Base-by-base conservation (phyloP, 2,113 vertebrate genomes). In the Pseudorectes ferrugineus region DNA sequence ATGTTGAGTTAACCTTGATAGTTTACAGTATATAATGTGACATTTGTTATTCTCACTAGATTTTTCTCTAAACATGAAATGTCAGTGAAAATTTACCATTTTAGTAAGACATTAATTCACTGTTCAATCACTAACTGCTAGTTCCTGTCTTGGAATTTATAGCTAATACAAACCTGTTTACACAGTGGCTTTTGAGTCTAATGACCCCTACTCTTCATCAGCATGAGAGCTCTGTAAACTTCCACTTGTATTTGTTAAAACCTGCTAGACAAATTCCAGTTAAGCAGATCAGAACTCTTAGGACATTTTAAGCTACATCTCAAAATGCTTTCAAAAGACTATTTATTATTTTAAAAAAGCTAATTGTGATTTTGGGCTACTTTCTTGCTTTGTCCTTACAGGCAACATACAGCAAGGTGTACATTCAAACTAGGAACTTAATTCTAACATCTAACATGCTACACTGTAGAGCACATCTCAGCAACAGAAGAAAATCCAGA, bases 81-180 rank as follows among this genome's bases (percentile, higher is more conserved):
- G 18, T 70, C 66, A 89, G 82, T 36, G 18, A 73, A 93, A 95
- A 92, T 22, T 31, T 67, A 72, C 89, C 22, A 57, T 67, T 81
- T 82, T 61, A 85, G 26, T 48, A 93, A 76, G 66, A 96, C 93
- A 92, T 68, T n/a, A 14, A 82, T 94, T 93, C 97, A 83, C 43
- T 35, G 25, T 87, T 94, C 58, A 78, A 58, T 85, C 68, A 63
- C 45, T 90, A 94, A 36, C 71, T 95, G 36, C 57, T 76, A 61
- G 61, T 82, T 85, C 57, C 67, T 84, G 13, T 79, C 81, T 70
- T 95, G n/a, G 65, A 97, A 93, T 22, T 73, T 66, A 91, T 6
- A 96, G 61, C 48, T 92, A 94, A 79, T 80, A 96, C 43, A 58
- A 82, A 86, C 20, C 58, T 70, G 33, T 31, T 73, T 91, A 95